Conservation (phyloP, 2,797 vertebrate genomes). For the Crax fasciolata region DNA sequence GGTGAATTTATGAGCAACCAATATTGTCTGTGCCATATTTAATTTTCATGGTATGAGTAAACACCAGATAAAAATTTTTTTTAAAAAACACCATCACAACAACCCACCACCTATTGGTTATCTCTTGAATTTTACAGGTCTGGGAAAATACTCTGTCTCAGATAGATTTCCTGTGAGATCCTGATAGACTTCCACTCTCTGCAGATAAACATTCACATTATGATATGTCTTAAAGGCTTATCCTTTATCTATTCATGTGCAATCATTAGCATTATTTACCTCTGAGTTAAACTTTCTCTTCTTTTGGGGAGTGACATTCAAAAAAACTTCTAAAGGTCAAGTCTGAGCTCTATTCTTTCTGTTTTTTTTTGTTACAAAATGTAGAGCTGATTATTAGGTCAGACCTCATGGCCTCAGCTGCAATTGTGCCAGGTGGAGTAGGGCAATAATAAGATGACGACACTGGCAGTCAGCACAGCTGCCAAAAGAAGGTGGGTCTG, state of each 20-base stretch:
- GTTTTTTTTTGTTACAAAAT: neutral
- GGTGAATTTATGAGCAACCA: neutral
- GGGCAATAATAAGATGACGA: neutral
- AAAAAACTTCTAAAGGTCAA: neutral
- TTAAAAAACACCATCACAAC: neutral
- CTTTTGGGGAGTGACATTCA: neutral
- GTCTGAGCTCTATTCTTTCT: neutral
- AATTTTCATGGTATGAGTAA: neutral
- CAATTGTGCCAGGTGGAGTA: neutral
- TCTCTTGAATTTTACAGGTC: neutral
- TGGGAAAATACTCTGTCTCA: neutral
- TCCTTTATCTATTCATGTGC: neutral
- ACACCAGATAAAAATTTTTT: neutral
- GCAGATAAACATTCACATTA: neutral
- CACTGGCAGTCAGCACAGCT: neutral
- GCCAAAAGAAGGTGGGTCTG: neutral
- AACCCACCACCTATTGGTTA: neutral
- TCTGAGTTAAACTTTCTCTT: neutral
- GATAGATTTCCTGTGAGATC: neutral
- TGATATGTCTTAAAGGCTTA: neutral
- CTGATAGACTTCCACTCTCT: neutral
- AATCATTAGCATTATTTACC: neutral
- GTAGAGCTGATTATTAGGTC: neutral
- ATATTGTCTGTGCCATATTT: neutral
- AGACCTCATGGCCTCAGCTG: neutral